Conservation (phyloP, 2,888 invertebrate species). For the Neoitamus cyanurus region DNA sequence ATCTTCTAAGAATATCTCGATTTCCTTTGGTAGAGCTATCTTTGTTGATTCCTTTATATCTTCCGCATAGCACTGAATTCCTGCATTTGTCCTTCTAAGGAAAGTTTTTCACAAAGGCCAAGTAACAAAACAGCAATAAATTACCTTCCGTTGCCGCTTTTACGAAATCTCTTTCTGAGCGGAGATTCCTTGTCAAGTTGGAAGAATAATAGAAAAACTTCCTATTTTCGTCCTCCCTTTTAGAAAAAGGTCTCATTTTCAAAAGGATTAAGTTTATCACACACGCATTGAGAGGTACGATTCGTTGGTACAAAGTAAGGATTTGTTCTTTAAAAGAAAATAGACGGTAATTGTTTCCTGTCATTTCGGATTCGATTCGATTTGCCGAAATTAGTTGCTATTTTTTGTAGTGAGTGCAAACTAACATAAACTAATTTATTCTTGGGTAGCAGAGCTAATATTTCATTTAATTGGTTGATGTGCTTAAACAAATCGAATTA, state of each 20-base stretch:
- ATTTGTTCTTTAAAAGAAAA: neutral
- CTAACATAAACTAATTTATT: too few relatives aligned
- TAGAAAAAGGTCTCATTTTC: neutral
- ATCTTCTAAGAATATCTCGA: neutral
- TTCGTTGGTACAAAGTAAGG: neutral
- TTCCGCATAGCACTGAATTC: neutral
- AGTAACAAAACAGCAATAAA: slow-evolving; percentile 4
- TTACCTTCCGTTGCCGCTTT: slow-evolving; percentile 16
- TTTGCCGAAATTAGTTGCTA: too few relatives aligned
- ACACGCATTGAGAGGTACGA: neutral
- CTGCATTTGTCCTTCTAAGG: neutral
- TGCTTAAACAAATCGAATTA: too few relatives aligned
- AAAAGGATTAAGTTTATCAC: neutral
- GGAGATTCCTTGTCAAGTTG: neutral
- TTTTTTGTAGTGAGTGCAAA: too few relatives aligned
- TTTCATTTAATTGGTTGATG: too few relatives aligned
- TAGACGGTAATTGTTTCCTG: neutral
- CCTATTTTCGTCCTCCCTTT: neutral
- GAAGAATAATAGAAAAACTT: neutral
- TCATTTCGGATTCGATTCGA: slow-evolving; percentile 3
- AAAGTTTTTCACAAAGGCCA: slow-evolving; percentile 2
- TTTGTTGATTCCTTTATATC: neutral
- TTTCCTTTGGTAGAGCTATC: neutral
- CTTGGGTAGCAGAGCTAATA: too few relatives aligned
- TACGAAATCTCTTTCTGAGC: neutral